Evolutionary conservation across 1,140 invertebrate genomes (phyloP), one percentile per base, ranked within the genome.

Genomic region (Notospermus geniculatus): DNA sequence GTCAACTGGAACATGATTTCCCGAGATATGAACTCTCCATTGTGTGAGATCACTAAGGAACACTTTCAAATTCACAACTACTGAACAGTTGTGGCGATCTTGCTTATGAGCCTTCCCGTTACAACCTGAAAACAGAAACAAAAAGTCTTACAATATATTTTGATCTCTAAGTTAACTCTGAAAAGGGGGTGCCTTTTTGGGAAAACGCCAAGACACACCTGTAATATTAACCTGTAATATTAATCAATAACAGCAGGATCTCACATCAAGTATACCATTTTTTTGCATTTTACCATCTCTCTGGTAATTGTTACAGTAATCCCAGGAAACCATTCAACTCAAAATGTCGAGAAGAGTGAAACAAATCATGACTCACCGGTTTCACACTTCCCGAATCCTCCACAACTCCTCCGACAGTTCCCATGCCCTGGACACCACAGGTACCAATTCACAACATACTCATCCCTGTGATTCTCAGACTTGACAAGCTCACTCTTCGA

Each of bases 391-490:
- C 74, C 74, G 62, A 65, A 72, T 25, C 69, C 71, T 19, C 74
- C 74, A 70, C 74, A 76, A 45, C 64, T 71, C 23, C 74, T 30
- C 28, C 50, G 54, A 63, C 74, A 76, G 62, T 76, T 76, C 5
- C 72, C 71, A 54, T 68, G 64, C n/a, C 74, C 74, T 13, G 74
- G 72, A 61, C 74, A 76, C 67, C 70, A 76, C 63, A 76, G 57
- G 58, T 76, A 76, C 74, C 74, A 76, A 55, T 72, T 76, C 11
- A 76, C 74, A 5, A 70, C 72, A 61, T 72, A 74, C 57, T 73
- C 71, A 57, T 76, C 72, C 53, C 69, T 53, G 11, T 46, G 45
- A 41, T 56, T 54, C 17, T 64, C 58, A 17, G 62, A 50, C 17
- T 68, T 63, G 43, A 76, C 64, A 25, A 62, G 27, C 19, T 66